Conservation (phyloP, 2,797 vertebrate species). For the Hemitrygon akajei region DNA sequence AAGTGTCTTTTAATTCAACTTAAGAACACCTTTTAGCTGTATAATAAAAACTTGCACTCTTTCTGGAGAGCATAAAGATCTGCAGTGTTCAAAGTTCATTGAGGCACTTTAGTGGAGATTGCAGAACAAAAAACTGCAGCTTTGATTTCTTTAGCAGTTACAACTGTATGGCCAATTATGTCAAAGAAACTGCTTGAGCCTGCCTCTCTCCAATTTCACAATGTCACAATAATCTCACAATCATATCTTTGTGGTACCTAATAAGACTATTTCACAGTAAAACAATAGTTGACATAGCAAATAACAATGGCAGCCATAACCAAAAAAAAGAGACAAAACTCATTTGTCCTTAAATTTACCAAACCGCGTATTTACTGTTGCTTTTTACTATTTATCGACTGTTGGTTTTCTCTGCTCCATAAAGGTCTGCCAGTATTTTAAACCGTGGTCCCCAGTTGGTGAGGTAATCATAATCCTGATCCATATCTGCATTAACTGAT, state of each 20-base stretch:
- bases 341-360: slow-evolving; percentile 53
- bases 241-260: slow-evolving; percentile 50
- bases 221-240: slow-evolving; percentile 48
- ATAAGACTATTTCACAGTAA: slow-evolving; percentile 49
- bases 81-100: slow-evolving; percentile 62
- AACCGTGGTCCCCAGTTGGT: slow-evolving; percentile 92
- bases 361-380: slow-evolving; percentile 40
- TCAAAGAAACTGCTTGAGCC: slow-evolving; percentile 58
- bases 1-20: slow-evolving; percentile 46
- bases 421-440: slow-evolving; percentile 90
- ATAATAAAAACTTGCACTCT: slow-evolving; percentile 43
- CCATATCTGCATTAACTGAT: slow-evolving; percentile 67
- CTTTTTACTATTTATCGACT: slow-evolving; percentile 63
- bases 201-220: slow-evolving; percentile 59
- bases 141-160: slow-evolving; percentile 53
- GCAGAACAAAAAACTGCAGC: slow-evolving; percentile 53
- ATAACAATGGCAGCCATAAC: slow-evolving; percentile 48
- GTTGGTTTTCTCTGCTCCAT: slow-evolving; percentile 74
- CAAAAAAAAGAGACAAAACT: slow-evolving; percentile 47
- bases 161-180: slow-evolving; percentile 41
- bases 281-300: slow-evolving; percentile 57
- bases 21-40: slow-evolving; percentile 45
- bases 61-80: slow-evolving; percentile 54
- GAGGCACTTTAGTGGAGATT: slow-evolving; percentile 73
- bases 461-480: slow-evolving; percentile 90